These are phyloP conservation scores for Chlamydotis undulata DNA, from an alignment of 2,113 vertebrate genomes.

Conservation along the genomic window DNA sequence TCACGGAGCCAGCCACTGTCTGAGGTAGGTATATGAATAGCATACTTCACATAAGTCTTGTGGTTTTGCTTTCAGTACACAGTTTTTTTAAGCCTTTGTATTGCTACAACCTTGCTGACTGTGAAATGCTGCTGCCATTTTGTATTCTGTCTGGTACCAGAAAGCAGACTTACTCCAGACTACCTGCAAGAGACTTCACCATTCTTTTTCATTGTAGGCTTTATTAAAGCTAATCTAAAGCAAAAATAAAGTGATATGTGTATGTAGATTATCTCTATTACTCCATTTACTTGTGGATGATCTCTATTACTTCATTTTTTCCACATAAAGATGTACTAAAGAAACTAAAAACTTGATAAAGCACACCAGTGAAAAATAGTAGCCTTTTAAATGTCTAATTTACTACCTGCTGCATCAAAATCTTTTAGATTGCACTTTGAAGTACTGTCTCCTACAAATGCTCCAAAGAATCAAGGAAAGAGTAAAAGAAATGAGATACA, in stretches of 20 bases:
- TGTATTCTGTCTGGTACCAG: neutral
- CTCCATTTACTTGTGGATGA: neutral
- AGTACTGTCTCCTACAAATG: neutral
- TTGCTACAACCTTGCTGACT: neutral
- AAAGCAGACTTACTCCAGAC: neutral
- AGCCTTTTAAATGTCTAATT: neutral
- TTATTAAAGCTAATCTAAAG: neutral
- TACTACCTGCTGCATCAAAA: neutral
- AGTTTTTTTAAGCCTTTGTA: neutral
- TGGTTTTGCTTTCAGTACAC: neutral
- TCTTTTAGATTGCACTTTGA: neutral
- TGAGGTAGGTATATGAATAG: neutral
- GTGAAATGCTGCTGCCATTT: neutral
- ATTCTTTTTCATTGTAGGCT: neutral
- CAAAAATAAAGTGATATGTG: neutral
- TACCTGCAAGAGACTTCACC: neutral
- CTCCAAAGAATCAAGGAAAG: neutral
- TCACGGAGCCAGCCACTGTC: neutral
- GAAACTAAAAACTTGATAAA: neutral
- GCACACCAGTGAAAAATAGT: neutral
- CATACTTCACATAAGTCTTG: neutral
- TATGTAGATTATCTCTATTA: neutral
- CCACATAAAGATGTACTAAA: neutral
- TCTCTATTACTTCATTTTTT: too few relatives aligned
- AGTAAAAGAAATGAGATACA: conserved; percentile 29